A percentile compares a stretch with the other conserved stretches of the same genome.
phyloP scores from a whole-genome alignment of 2,797 vertebrate species.

The Falco biarmicus region DNA sequence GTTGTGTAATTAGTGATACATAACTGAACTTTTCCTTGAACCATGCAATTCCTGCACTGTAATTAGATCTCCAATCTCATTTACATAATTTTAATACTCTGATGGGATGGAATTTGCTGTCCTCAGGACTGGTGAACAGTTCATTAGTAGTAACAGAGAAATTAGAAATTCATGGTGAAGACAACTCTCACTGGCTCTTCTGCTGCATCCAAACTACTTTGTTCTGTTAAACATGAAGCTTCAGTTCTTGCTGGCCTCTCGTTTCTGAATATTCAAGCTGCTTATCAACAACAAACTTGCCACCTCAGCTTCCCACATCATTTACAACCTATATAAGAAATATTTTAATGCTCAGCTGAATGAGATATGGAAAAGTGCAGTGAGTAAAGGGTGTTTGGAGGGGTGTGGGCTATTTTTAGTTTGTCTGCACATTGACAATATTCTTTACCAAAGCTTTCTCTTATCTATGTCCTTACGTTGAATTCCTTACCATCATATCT shows the following conservation, averaged over 20 bases:
- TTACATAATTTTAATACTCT: conserved; percentile 34
- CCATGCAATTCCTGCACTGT: neutral
- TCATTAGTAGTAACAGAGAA: neutral
- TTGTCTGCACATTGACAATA: neutral
- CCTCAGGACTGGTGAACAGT: neutral
- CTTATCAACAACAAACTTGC: neutral
- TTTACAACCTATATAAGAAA: neutral
- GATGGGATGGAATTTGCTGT: conserved; percentile 1
- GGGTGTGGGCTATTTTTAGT: neutral
- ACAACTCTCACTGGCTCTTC: neutral
- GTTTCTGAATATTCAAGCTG: neutral
- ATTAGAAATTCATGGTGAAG: neutral
- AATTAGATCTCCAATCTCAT: conserved; percentile 33
- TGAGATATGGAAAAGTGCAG: neutral
- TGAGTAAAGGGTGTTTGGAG: neutral
- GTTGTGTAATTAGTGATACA: conserved; percentile 33
- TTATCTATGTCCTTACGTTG: neutral
- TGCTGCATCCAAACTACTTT: neutral
- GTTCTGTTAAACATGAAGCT: neutral
- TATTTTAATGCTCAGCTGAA: neutral
- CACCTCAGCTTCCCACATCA: neutral
- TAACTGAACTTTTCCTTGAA: conserved; percentile 46
- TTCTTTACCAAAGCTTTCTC: neutral
- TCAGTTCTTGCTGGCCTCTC: neutral
- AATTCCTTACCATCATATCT: neutral